Conservation (phyloP, 2,113 vertebrate species). For the Cinclus cinclus region DNA sequence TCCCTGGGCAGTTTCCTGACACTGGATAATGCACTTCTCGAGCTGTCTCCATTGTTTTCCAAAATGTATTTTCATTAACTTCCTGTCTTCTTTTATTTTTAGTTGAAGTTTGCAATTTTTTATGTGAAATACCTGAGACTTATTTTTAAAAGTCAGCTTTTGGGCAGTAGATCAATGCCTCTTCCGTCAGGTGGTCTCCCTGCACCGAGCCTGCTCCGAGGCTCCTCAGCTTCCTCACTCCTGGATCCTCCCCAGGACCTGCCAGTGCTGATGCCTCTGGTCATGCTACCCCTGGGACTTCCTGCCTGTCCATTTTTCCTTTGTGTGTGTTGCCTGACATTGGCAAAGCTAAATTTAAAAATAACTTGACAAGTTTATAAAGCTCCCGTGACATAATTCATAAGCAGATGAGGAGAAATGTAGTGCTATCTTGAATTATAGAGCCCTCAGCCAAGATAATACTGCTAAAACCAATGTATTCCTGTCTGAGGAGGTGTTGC, state of each 20-base stretch:
- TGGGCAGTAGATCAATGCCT: conserved; percentile 32
- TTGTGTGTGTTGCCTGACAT: background rate
- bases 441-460: background rate
- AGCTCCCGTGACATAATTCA: background rate
- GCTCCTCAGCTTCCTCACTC: background rate
- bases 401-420: conserved; percentile 3
- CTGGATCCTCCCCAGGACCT: background rate
- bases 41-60: conserved; percentile 66
- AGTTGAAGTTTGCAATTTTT: conserved; percentile 70
- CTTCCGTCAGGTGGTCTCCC: conserved; percentile 18
- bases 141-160: conserved; percentile 63
- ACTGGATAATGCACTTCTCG: conserved; percentile 58
- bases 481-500: background rate
- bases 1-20: conserved; percentile 70
- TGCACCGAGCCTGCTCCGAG: background rate
- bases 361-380: background rate
- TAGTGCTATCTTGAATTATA: background rate
- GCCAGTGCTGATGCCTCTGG: background rate
- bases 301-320: background rate
- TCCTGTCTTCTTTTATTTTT: conserved; percentile 71
- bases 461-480: background rate
- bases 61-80: conserved; percentile 65
- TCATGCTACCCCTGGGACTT: background rate
- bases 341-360: conserved; percentile 22
- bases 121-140: conserved; percentile 63